These are phyloP conservation scores for Euschistus heros DNA, from an alignment of 1,140 invertebrate species.

Conservation along the genomic window DNA sequence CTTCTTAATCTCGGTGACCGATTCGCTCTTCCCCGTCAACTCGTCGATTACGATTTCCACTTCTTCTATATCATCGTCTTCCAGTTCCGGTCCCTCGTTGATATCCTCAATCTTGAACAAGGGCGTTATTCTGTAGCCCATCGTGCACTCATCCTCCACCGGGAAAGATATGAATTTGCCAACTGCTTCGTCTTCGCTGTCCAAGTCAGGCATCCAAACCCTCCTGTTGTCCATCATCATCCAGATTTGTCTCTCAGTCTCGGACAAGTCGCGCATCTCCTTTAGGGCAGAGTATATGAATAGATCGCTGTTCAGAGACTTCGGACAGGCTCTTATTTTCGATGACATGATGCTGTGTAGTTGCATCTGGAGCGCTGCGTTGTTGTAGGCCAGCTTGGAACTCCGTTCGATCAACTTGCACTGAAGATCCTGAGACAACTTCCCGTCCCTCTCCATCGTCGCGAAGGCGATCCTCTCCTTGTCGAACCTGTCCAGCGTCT, in stretches of 20 bases:
- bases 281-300: not conserved
- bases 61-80: not conserved
- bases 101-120: not conserved
- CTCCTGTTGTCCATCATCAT: not conserved
- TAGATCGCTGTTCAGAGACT: not conserved
- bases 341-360: not conserved
- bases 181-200: conserved; percentile 1
- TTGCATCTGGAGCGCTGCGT: not conserved
- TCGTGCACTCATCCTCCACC: not conserved
- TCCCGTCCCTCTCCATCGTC: not conserved
- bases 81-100: not conserved
- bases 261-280: not conserved
- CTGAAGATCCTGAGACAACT: not conserved
- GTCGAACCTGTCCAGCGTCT: not conserved
- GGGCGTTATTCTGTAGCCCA: not conserved
- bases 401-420: not conserved
- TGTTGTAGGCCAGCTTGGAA: conserved; percentile 5
- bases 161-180: not conserved
- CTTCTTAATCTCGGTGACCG: not conserved
- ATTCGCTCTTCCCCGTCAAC: not conserved
- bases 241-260: not conserved
- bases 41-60: not conserved
- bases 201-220: not conserved
- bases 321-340: not conserved
- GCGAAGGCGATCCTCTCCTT: conserved; percentile 8